A percentile compares a stretch with the other conserved stretches of the same genome.
Evolutionary conservation across 2,888 invertebrate genomes (phyloP).

Genomic region (Ypsolopha sequella): DNA sequence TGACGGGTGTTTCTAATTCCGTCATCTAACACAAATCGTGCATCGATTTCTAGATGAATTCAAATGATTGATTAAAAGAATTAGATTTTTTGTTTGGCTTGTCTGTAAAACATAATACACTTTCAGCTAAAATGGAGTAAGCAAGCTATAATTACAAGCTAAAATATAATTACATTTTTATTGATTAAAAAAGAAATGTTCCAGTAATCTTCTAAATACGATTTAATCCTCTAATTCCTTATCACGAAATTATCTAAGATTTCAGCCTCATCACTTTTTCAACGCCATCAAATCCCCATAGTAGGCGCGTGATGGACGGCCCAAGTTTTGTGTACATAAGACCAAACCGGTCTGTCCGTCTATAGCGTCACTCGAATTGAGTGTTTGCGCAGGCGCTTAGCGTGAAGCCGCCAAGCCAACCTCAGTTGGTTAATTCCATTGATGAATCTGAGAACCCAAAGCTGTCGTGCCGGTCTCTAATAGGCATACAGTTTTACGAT

Average conservation of each 20-base stretch:
- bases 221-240: too few species aligned
- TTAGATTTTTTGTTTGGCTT: neutral
- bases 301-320: constrained; percentile 18
- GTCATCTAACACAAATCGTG: constrained; percentile 22
- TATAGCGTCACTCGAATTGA: constrained; percentile 20
- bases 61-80: neutral
- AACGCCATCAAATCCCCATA: neutral
- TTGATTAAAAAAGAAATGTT: too few species aligned
- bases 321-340: constrained; percentile 26
- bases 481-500: constrained; percentile 10
- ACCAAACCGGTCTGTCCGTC: constrained; percentile 38
- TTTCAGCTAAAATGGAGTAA: too few species aligned
- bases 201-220: too few species aligned
- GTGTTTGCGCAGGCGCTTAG: constrained; percentile 46
- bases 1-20: constrained; percentile 46
- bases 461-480: neutral
- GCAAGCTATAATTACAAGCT: too few species aligned
- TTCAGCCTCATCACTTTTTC: too few species aligned
- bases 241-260: too few species aligned
- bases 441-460: constrained; percentile 21
- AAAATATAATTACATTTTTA: too few species aligned
- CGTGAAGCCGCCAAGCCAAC: constrained; percentile 15
- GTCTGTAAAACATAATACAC: too few species aligned
- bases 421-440: constrained; percentile 32
- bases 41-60: neutral